These are phyloP conservation scores for Leucopsar rothschildi DNA, from an alignment of 2,113 vertebrate species.

Conservation along the genomic window DNA sequence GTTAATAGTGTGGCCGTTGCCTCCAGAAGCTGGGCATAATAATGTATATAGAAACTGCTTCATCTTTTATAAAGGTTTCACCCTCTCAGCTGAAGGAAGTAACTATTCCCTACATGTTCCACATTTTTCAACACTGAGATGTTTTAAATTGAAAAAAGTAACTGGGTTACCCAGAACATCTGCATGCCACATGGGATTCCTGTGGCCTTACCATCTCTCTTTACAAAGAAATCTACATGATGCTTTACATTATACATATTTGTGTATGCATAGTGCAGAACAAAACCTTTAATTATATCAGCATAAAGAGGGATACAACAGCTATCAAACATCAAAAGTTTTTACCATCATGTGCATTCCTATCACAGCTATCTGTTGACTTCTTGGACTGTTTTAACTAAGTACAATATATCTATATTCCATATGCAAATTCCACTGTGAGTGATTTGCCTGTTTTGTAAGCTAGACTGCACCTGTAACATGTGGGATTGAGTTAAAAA, in stretches of 20 bases:
- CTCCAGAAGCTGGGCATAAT: neutral
- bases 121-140: neutral
- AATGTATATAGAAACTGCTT: neutral
- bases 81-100: neutral
- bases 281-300: neutral
- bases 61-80: neutral
- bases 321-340: constrained; percentile 18
- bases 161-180: neutral
- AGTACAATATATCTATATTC: constrained; percentile 68
- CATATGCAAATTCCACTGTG: constrained; percentile 76
- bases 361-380: constrained; percentile 50
- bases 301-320: neutral
- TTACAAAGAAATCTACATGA: neutral
- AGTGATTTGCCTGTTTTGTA: constrained; percentile 81
- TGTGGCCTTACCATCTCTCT: neutral
- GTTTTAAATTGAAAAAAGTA: neutral
- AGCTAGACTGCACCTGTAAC: constrained; percentile 83
- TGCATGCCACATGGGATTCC: neutral
- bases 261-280: neutral
- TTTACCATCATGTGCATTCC: constrained; percentile 1
- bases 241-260: neutral
- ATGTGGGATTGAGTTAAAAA: constrained; percentile 89
- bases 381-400: constrained; percentile 30
- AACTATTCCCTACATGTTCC: neutral
- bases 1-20: neutral